A percentile compares a stretch with the other conserved stretches of the same genome.
phyloP scores from a whole-genome alignment of 2,888 invertebrate genomes.

The Scelioninae gen. 1 region DNA sequence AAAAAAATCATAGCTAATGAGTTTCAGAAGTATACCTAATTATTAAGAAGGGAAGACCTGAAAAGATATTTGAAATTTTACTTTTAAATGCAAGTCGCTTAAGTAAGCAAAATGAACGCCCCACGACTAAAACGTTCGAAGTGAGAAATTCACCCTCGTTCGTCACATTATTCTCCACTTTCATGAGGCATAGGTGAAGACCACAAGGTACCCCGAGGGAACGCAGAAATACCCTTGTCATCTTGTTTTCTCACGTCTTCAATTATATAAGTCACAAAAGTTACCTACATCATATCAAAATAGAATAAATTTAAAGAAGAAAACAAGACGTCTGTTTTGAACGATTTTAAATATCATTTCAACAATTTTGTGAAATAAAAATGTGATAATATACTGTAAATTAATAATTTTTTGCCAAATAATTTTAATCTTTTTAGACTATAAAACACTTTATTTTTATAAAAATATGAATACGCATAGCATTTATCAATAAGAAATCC shows the following conservation, averaged over 20 bases:
- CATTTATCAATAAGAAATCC: not conserved
- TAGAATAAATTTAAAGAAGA: constrained; percentile 24
- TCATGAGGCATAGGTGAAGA: constrained; percentile 72
- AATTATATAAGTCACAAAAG: constrained; percentile 56
- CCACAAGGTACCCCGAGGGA: constrained; percentile 71
- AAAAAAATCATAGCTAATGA: too few species aligned
- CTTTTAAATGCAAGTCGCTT: constrained; percentile 62
- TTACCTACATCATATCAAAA: constrained; percentile 36
- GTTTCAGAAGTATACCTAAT: not conserved
- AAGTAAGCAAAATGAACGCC: constrained; percentile 74
- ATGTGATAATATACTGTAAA: too few species aligned
- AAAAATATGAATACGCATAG: too few species aligned
- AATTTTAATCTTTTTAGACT: too few species aligned
- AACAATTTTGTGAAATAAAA: too few species aligned
- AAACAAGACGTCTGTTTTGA: not conserved
- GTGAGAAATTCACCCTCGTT: constrained; percentile 77
- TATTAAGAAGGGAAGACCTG: not conserved
- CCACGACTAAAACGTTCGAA: constrained; percentile 76
- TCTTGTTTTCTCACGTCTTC: constrained; percentile 74
- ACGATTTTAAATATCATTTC: not conserved
- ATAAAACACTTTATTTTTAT: too few species aligned
- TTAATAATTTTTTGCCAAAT: too few species aligned
- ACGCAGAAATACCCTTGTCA: constrained; percentile 78
- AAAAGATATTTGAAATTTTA: constrained; percentile 52
- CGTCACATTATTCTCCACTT: constrained; percentile 76